Conservation (phyloP, 2,888 invertebrate species). For the Dolomedes plantarius region DNA sequence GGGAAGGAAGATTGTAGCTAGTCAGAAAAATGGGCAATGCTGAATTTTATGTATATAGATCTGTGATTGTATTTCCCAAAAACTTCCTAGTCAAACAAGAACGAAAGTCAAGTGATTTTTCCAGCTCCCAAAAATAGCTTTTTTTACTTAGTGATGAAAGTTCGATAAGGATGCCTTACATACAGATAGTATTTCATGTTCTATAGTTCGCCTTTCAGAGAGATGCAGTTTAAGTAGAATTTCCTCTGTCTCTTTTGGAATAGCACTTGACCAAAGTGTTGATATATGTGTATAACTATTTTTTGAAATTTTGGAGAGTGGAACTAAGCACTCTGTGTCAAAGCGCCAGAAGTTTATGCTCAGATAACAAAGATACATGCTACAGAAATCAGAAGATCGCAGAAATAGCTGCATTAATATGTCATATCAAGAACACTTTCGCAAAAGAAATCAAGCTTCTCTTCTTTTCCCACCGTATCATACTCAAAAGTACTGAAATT, state of each 20-base stretch:
- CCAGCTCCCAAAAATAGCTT: constrained; percentile 37
- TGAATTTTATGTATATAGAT: constrained; percentile 38
- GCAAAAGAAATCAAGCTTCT: constrained; percentile 39
- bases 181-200: constrained; percentile 29
- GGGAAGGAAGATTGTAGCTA: constrained; percentile 31
- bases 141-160: constrained; percentile 36
- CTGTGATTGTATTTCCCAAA: constrained; percentile 38
- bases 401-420: constrained; percentile 29
- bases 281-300: constrained; percentile 38
- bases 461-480: constrained; percentile 56
- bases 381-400: constrained; percentile 26
- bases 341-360: constrained; percentile 11
- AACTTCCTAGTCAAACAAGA: constrained; percentile 57
- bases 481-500: constrained; percentile 39
- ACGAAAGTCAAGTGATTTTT: constrained; percentile 60
- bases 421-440: constrained; percentile 65
- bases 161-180: constrained; percentile 45
- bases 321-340: constrained; percentile 29
- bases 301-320: constrained; percentile 22
- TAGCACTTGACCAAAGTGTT: constrained; percentile 37
- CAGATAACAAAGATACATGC: constrained; percentile 11
- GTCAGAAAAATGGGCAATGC: constrained; percentile 41
- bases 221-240: constrained; percentile 32
- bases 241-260: constrained; percentile 32
- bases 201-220: constrained; percentile 27